Base-by-base conservation (phyloP, 2,888 invertebrate genomes). In the Brachyopa scutellaris region DNA sequence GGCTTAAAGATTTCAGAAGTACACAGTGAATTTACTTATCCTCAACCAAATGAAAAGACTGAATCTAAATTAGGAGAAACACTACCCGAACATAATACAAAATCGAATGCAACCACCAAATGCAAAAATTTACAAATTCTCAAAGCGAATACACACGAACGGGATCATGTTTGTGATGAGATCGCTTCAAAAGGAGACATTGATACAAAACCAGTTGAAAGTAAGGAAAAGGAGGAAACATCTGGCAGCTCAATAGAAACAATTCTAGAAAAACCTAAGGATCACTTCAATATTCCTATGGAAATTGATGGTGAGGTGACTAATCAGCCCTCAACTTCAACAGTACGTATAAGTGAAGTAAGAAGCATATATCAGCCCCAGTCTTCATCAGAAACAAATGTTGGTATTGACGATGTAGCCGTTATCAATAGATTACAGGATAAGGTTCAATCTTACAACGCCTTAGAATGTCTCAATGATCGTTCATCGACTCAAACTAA, bases 1-100 rank as follows among this genome's bases (percentile, higher is more conserved):
- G 79, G 62, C 1, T 23, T 80, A 23, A 69, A 80, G 11, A 80
- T 80, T 38, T 42, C 31, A 13, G 13, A 55, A 1, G 69, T 70
- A 13, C 76, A 33, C 17, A 76, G 80, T 21, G 69, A 80, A 51
- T 80, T 76, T 55, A 15, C 7, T 17, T 29, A 23, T 6, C 11
- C 9, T 2, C 9, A 53, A 36, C 2, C 7, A 31, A 45, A 38
- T 45, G 33, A 45, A 55, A 80, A 80, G 80, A 80, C 80, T 80
- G 80, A 80, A 51, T 51, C 51, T 42, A 49, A 64, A 42, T 9
- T 40, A n/a, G 38, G 8, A 26, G 62, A 13, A n/a, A n/a, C n/a
- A n/a, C n/a, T n/a, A n/a, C n/a, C n/a, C n/a, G n/a, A n/a, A 26
- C 11, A 40, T 6, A 51, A 36, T 26, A 38, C 11, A 9, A 40